These are phyloP conservation scores for Elephantulus edwardii DNA, from an alignment of 2,113 vertebrate genomes.

Conservation along the genomic window DNA sequence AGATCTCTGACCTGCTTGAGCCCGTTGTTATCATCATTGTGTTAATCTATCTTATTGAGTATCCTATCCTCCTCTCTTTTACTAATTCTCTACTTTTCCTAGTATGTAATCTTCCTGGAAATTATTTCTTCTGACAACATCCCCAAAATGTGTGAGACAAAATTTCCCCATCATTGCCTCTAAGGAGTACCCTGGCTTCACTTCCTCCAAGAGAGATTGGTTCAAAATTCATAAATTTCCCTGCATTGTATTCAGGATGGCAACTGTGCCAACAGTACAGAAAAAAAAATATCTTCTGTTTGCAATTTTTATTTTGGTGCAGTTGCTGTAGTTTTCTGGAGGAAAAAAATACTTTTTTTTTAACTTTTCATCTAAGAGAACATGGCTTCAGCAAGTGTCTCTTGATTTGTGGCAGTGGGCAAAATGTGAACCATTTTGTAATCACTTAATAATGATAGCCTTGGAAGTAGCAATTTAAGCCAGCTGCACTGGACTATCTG, in stretches of 20 bases:
- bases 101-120: no score
- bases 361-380: not conserved
- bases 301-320: not conserved
- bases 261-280: not conserved
- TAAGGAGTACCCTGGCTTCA: no score
- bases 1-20: no score
- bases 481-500: not conserved
- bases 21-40: no score
- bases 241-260: not conserved
- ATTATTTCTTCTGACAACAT: no score
- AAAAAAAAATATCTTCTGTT: not conserved
- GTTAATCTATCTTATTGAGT: no score
- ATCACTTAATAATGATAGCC: constrained; percentile 47
- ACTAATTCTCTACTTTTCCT: no score
- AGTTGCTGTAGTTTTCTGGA: not conserved
- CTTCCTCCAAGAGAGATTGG: no score
- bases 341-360: not conserved
- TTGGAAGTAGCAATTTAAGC: constrained; percentile 3
- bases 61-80: no score
- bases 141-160: no score
- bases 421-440: not conserved
- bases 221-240: no score
- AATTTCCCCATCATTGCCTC: no score
- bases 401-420: not conserved
- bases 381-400: not conserved